Evolutionary conservation across 2,113 vertebrate species (phyloP).

Genomic region (Hippocampus zosterae): DNA sequence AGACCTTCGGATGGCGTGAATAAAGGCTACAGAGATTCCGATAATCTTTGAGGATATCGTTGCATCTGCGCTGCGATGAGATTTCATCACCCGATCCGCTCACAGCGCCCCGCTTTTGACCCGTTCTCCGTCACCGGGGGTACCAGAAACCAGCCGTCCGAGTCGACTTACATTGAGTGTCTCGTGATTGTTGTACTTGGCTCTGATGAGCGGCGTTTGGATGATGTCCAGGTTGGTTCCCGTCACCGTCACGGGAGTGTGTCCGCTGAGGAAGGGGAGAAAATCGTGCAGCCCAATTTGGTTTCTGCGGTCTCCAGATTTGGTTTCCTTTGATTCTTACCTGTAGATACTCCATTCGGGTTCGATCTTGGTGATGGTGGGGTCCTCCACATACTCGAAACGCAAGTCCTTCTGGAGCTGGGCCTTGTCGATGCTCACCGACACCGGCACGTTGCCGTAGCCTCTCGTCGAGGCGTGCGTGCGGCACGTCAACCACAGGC

Average conservation of each 20-base stretch:
- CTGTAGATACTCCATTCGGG: slow-evolving; percentile 98
- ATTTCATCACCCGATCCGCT: slow-evolving; percentile 16
- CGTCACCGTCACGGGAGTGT: slow-evolving; percentile 90
- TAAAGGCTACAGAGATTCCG: slow-evolving; percentile 32
- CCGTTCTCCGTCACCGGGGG: slow-evolving; percentile 21
- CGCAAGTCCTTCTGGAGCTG: slow-evolving; percentile 85
- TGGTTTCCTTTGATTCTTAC: slow-evolving; percentile 29
- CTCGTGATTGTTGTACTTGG: slow-evolving; percentile 88
- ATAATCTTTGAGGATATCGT: slow-evolving; percentile 37
- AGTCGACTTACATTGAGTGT: slow-evolving; percentile 85
- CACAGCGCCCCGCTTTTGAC: slow-evolving; percentile 5
- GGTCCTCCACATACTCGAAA: slow-evolving; percentile 94
- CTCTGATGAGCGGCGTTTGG: slow-evolving; percentile 93
- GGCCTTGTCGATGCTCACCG: slow-evolving; percentile 88
- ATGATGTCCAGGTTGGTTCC: slow-evolving; percentile 97
- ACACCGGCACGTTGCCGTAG: slow-evolving; percentile 83
- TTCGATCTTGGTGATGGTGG: slow-evolving; percentile 87
- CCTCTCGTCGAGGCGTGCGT: slow-evolving; percentile 83
- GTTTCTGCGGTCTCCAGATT: too few species aligned
- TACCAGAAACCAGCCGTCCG: background rate
- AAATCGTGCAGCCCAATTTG: background rate
- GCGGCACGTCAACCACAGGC: slow-evolving; percentile 84
- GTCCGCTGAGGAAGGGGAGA: slow-evolving; percentile 74
- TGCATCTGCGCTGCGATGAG: slow-evolving; percentile 13
- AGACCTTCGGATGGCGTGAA: slow-evolving; percentile 31